Evolutionary conservation across 2,797 vertebrate species (phyloP).

Genomic region (Setipinna tenuifilis): DNA sequence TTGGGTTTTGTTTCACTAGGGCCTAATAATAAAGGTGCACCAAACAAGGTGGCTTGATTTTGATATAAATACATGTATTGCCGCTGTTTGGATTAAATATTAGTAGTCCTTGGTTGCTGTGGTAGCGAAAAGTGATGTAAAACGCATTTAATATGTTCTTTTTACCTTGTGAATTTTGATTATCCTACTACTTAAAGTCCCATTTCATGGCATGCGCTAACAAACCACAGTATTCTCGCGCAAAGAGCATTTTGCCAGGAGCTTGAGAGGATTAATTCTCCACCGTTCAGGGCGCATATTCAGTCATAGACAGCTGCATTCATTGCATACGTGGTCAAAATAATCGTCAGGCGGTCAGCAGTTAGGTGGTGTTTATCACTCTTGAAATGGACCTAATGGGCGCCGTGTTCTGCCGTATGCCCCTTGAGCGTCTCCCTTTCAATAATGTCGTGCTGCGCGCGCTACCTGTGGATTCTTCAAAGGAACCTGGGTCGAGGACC

Average conservation of each 20-base stretch:
- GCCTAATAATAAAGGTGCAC: background rate
- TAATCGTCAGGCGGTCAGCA: background rate
- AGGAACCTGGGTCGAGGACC: constrained; percentile 65
- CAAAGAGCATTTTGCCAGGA: background rate
- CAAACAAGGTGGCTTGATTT: background rate
- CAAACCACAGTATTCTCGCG: background rate
- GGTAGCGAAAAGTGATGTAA: too few relatives aligned
- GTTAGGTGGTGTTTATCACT: constrained; percentile 1
- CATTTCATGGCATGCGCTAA: background rate
- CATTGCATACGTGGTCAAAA: background rate
- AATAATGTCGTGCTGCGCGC: constrained; percentile 77
- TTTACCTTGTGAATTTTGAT: too few relatives aligned
- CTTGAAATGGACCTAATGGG: constrained; percentile 33
- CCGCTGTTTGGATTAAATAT: background rate
- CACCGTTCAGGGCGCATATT: background rate
- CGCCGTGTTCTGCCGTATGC: constrained; percentile 29
- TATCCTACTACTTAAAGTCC: too few relatives aligned
- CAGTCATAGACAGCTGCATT: background rate
- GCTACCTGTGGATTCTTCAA: constrained; percentile 75
- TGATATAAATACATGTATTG: background rate
- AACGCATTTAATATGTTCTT: too few relatives aligned
- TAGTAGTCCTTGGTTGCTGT: too few relatives aligned
- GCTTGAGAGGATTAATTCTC: background rate
- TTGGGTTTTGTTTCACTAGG: background rate
- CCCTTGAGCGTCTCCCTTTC: constrained; percentile 71